Conservation (phyloP, 2,113 vertebrate genomes). For the Scopus umbretta region DNA sequence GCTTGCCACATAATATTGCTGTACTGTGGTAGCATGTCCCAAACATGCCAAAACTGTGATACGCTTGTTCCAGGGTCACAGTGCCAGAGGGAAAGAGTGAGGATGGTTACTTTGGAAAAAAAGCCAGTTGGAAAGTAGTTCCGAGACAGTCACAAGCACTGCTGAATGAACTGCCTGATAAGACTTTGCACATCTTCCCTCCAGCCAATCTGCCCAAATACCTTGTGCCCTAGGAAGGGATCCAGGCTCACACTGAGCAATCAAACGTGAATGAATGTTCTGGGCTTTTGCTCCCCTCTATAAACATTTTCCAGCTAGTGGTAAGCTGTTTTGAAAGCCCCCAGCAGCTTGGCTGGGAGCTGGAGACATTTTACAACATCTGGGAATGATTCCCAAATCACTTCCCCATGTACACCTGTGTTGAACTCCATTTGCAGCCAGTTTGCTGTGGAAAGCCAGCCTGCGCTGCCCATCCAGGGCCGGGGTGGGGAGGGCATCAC, state of each 20-base stretch:
- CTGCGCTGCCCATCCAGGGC: neutral
- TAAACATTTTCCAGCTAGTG: constrained; percentile 1
- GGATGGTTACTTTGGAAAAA: neutral
- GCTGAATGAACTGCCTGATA: neutral
- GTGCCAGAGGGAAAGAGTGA: neutral
- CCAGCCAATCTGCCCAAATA: neutral
- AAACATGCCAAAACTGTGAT: constrained; percentile 23
- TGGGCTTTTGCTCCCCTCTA: neutral
- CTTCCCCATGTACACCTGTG: neutral
- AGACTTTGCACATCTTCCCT: neutral
- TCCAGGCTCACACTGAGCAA: neutral
- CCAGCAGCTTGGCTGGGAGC: constrained; percentile 17
- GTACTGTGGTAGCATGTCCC: constrained; percentile 6
- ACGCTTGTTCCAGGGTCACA: constrained; percentile 21
- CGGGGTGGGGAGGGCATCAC: neutral
- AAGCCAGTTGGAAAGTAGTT: neutral
- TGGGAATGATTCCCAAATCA: neutral
- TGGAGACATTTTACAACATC: neutral
- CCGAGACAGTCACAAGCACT: neutral
- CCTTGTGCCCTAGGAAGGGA: neutral
- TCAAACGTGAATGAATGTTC: neutral
- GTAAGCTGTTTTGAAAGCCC: constrained; percentile 33
- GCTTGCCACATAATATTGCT: constrained; percentile 38
- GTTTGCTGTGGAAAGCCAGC: neutral
- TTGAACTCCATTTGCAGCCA: neutral